These are phyloP conservation scores for Ganaspis brasiliensis DNA, from an alignment of 2,888 invertebrate genomes.

Conservation along the genomic window DNA sequence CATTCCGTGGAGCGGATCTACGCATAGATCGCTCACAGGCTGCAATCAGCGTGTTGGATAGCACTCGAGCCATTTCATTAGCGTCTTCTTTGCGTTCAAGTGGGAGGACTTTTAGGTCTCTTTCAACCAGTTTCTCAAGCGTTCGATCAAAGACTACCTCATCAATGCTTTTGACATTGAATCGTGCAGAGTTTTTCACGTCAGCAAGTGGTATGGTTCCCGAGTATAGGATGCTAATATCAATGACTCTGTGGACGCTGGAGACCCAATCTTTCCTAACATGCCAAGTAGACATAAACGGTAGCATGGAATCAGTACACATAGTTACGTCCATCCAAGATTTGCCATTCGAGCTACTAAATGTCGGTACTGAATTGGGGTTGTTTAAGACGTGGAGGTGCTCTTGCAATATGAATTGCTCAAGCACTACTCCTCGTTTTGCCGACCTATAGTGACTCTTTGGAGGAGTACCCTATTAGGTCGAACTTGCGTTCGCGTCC, in stretches of 20 bases:
- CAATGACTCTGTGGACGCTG: not conserved
- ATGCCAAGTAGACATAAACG: not conserved
- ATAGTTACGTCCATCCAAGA: not conserved
- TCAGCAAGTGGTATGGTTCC: too few relatives aligned
- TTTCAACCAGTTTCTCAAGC: too few relatives aligned
- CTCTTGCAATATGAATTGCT: slow-evolving; percentile 44
- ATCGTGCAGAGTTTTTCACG: too few relatives aligned
- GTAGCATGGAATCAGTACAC: not conserved
- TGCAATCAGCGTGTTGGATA: too few relatives aligned
- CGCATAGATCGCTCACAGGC: too few relatives aligned
- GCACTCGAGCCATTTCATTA: too few relatives aligned
- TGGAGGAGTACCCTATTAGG: slow-evolving; percentile 36
- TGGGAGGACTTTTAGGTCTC: too few relatives aligned
- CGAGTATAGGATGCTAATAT: slow-evolving; percentile 48
- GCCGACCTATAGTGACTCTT: not conserved
- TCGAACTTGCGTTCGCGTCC: slow-evolving; percentile 47
- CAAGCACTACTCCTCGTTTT: slow-evolving; percentile 1
- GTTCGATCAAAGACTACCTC: slow-evolving; percentile 17
- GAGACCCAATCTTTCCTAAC: not conserved
- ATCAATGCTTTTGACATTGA: too few relatives aligned
- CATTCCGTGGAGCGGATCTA: too few relatives aligned
- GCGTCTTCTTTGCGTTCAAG: too few relatives aligned
- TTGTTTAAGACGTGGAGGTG: slow-evolving; percentile 44
- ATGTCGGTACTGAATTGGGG: slow-evolving; percentile 44
- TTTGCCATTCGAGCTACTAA: not conserved